Base-by-base conservation (phyloP, 2,888 invertebrate species). In the Sminthurinus aureus region DNA sequence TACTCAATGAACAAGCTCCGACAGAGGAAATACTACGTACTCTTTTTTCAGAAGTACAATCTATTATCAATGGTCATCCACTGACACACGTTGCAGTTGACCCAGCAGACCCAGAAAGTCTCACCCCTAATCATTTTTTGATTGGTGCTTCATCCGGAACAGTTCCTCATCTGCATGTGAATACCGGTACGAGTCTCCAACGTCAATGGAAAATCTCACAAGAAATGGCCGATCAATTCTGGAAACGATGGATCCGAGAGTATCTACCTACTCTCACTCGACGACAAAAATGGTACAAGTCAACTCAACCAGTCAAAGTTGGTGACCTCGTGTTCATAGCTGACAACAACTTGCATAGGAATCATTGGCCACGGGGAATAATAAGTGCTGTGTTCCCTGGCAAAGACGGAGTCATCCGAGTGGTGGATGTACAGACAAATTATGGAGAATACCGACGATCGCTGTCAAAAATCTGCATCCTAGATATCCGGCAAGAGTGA, bases 81-180 rank as follows among this genome's bases (percentile, higher is more conserved):
- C 64, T 90, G 88, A 88, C 83, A 4, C 85, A 88, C 12, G 81
- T 87, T n/a, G 87, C 89, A 71, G 74, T 81, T 89, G 0, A 89
- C 89, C 0, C 89, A 89, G 9, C 89, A 87, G 15, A 38, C 6
- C 38, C 6, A 38, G 38, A 38, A 6, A 38, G 38, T 38, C 38
- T 38, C 38, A 38, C 38, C 6, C 38, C 38, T 6, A 38, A 38
- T 6, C 89, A 90, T 85, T 89, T 90, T 81, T 83, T 90, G 12
- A 84, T 89, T 52, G 89, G 88, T 15, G 26, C 69, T 24, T 79
- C 89, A 6, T 73, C 51, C 6, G 78, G 81, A 52, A 69, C 71
- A 69, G 81, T 81, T 0, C 71, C 89, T 0, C 85, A 84, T 76
- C 58, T 51, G 0, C 84, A 83, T 18, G 15, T 3, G 4, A 69